A percentile compares a stretch with the other conserved stretches of the same genome.
Evolutionary conservation across 2,797 vertebrate species (phyloP).

Genomic region (Dendrocincla fuliginosa): DNA sequence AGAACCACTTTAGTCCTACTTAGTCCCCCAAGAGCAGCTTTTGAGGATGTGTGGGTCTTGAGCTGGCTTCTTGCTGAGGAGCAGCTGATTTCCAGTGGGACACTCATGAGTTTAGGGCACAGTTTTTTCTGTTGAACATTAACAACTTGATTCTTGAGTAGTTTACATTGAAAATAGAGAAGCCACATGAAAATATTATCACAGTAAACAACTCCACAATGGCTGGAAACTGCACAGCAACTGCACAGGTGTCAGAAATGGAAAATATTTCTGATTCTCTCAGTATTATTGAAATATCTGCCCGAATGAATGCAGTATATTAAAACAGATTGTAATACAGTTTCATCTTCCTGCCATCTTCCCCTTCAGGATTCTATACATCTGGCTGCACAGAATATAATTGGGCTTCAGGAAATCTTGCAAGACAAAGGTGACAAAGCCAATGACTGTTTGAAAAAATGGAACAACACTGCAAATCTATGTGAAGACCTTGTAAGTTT

Average conservation of each 20-base stretch:
- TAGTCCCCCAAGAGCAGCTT: neutral
- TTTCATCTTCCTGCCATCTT: neutral
- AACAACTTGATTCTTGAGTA: neutral
- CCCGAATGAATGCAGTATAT: neutral
- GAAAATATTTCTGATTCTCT: constrained; percentile 4
- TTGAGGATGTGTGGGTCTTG: neutral
- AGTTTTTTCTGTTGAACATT: neutral
- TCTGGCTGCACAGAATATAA: constrained; percentile 79
- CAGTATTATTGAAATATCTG: neutral
- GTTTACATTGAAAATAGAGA: neutral
- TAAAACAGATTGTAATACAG: neutral
- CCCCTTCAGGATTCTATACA: constrained; percentile 85
- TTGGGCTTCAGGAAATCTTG: constrained; percentile 82
- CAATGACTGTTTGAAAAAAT: constrained; percentile 53
- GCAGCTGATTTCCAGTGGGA: neutral
- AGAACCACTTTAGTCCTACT: neutral
- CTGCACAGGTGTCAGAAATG: neutral
- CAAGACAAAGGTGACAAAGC: constrained; percentile 76
- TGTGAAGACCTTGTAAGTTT: constrained; percentile 88
- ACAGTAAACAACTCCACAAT: neutral
- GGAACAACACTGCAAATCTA: constrained; percentile 72
- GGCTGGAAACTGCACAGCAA: neutral
- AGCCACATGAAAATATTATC: neutral
- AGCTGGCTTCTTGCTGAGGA: neutral
- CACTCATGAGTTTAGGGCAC: neutral